Evolutionary conservation across 1,140 invertebrate species (phyloP), one percentile per base, ranked within the genome.

Genomic region (Drosophila ogumai): DNA sequence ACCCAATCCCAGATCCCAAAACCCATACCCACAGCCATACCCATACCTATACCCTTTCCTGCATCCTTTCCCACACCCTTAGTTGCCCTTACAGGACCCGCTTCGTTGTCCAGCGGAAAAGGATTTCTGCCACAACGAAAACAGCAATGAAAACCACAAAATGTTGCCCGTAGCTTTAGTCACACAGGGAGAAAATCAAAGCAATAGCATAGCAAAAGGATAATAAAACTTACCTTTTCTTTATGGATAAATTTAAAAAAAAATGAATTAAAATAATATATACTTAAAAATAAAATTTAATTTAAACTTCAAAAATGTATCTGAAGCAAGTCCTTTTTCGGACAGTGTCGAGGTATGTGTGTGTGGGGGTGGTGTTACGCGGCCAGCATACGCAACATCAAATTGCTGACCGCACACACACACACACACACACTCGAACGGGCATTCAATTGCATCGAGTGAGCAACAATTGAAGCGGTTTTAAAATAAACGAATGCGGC

Each of bases 401-500:
- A 88, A 88, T 82, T 82, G 80, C 73, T 77, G 84, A 84, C 84
- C 84, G 63, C 82, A 82, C 63, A 69, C 68, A 69, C 38, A 43
- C 41, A 43, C 52, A 72, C 28, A 49, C 46, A 49, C 10, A 8
- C 49, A 28, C 22, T 10, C 28, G 52, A 71, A 80, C 77, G 80
- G 72, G 72, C 80, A 87, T 87, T 88, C 76, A 88, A 87, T 88
- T 61, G 84, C 76, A 58, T 67, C 65, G 76, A 69, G 67, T 80
- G 84, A 46, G 80, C 72, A 77, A 87, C 84, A 87, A 87, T 87
- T 81, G 84, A 78, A 90, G 84, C 85, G 84, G 81, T 84, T 88
- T 88, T 85, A 75, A 85, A 88, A 88, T 88, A 84, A 88, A 81
- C 86, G 84, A 84, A 88, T 90, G 85, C 73, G 84, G 84, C 84